A percentile compares a stretch with the other conserved stretches of the same genome.
phyloP scores from a whole-genome alignment of 2,888 invertebrate species.

The Rhogogaster chlorosoma region DNA sequence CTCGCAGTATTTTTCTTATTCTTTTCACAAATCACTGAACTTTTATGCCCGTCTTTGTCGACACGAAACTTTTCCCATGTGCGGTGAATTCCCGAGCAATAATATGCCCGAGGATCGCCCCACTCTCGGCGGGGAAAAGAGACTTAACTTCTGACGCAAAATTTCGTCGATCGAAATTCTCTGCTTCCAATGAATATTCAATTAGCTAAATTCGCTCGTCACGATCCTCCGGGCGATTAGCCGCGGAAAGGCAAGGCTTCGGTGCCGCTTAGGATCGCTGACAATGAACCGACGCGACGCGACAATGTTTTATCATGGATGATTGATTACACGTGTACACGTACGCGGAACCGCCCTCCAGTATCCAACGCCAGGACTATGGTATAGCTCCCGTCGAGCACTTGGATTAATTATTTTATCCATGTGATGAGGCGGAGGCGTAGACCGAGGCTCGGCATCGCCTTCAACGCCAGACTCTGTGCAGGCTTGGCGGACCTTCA shows the following conservation, averaged over 20 bases:
- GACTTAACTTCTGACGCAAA: not conserved
- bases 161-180: not conserved
- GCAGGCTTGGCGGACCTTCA: not conserved
- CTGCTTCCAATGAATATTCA: conserved; percentile 8
- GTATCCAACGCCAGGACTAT: not conserved
- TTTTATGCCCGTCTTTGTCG: not conserved
- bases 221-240: not conserved
- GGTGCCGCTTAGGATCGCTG: conserved; percentile 1
- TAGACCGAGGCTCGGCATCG: not conserved
- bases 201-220: conserved; percentile 31
- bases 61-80: not conserved
- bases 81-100: not conserved
- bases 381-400: conserved; percentile 4
- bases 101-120: not conserved
- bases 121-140: not conserved
- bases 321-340: conserved; percentile 37
- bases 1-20: not conserved
- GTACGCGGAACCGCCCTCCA: conserved; percentile 21
- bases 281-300: conserved; percentile 1
- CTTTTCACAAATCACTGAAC: not conserved
- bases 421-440: not conserved
- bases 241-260: not conserved
- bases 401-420: conserved; percentile 49
- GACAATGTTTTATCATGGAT: conserved; percentile 44
- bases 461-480: not conserved